A percentile compares a stretch with the other conserved stretches of the same genome.
These are phyloP conservation scores for Micrastur ruficollis DNA, from an alignment of 2,797 vertebrate species.

Conservation along the genomic window DNA sequence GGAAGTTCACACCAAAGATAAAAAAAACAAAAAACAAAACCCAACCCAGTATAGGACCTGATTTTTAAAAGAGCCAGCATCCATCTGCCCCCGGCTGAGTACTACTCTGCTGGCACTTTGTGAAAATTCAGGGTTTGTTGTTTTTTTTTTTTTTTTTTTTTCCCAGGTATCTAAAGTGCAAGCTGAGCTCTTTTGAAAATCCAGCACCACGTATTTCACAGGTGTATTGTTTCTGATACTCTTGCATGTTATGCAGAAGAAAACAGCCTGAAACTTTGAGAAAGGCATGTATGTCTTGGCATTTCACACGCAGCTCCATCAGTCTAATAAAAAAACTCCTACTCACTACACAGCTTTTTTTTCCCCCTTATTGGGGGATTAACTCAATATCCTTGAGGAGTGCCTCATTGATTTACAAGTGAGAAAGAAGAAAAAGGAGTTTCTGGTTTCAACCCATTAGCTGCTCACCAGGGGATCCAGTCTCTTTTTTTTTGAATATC, in stretches of 20 bases:
- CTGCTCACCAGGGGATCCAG: background rate
- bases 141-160: background rate
- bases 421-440: constrained; percentile 6
- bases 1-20: constrained; percentile 36
- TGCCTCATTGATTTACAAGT: background rate
- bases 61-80: constrained; percentile 43
- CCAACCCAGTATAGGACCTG: background rate
- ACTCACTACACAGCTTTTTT: background rate
- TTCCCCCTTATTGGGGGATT: background rate
- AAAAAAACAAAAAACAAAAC: background rate
- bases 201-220: background rate
- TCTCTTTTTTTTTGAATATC: background rate
- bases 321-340: background rate
- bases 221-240: background rate
- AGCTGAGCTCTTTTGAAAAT: constrained; percentile 35
- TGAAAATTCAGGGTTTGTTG: background rate
- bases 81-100: constrained; percentile 7
- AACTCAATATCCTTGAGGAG: background rate
- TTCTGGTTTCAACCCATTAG: constrained; percentile 30
- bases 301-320: background rate
- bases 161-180: background rate
- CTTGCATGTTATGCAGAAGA: background rate
- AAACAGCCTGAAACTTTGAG: background rate
- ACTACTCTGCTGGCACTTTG: background rate
- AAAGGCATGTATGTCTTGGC: background rate